Evolutionary conservation across 2,888 invertebrate genomes (phyloP), one percentile per base, ranked within the genome.

Genomic region (Drosophila rellima): DNA sequence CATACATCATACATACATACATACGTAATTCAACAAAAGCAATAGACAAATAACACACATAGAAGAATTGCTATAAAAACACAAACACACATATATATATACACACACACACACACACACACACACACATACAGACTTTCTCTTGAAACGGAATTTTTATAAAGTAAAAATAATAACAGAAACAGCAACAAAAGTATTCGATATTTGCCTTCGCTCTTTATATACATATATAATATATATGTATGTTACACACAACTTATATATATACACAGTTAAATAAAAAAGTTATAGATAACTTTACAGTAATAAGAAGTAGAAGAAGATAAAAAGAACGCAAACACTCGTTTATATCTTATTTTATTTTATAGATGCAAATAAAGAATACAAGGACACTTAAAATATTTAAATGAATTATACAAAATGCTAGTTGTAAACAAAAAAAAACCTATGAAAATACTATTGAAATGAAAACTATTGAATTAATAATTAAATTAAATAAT

Each of bases 151-250:
- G 67, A 85, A 84, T 63, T 80, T 82, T 51, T 44, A 35, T 48
- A 72, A 60, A 48, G 37, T 26, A 44, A 61, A 61, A 62, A 62
- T 39, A 67, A 64, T 37, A 64, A 74, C 60, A 73, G 61, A 62
- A 54, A 75, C 51, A 67, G 75, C 70, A 87, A 84, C 82, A 80
- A 82, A 85, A 85, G 88, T 85, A 85, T 85, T 87, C 84, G 85
- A 85, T 77, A 85, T 85, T 87, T 87, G 88, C 84, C 88, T 85
- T 84, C 71, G 80, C 80, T 82, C 81, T 82, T 84, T 80, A 82
- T 82, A 82, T 76, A 74, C 52, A 65, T 65, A 80, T 69, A 76
- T 50, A n/a, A n/a, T n/a, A n/a, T n/a, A n/a, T n/a, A n/a, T n/a
- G n/a, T n/a, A n/a, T n/a, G n/a, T n/a, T n/a, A n/a, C n/a, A n/a